Base-by-base conservation (phyloP, 2,113 vertebrate species). In the Tringa solitaria region DNA sequence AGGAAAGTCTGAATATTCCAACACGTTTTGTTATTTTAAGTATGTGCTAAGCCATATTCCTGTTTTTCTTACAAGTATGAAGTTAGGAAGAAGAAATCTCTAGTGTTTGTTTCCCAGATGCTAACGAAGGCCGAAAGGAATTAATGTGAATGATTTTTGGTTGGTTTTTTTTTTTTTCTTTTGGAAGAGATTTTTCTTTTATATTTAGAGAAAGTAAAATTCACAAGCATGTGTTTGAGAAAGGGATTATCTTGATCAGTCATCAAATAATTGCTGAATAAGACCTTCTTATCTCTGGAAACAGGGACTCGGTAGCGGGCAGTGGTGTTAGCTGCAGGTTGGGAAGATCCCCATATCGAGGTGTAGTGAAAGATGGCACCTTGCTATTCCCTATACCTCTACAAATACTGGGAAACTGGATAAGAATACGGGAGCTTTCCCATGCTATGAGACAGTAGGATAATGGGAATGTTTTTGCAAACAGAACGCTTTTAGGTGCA, bases 1-100 rank as follows among this genome's bases (percentile, higher is more conserved):
- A 86, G 22, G 12, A 20, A 87, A 82, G 22, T 72, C 85, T 93
- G 89, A 96, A 89, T 89, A 92, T 93, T 95, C 83, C 26, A 89
- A 64, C 76, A 28, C 5, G 2, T 65, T 95, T 78, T 95, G 73
- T 91, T 87, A 93, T 95, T 92, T 95, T 61, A 82, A 84, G 84
- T 76, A 60, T 39, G 32, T 79, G 91, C 56, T 89, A 91, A 95
- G 30, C 73, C 0, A 0, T 56, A 79, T 84, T 84, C 86, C 51
- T 78, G 8, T 43, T 93, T 96, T 93, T 87, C 70, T 85, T 89
- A 37, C 63, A 67, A 91, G 37, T 48, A 68, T 30, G 64, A 95
- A 85, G 90, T 69, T 45, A 61, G 73, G 33, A 60, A 69, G 56
- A 61, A 72, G 46, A 89, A 89, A 57, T 61, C 43, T 79, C 41